A percentile compares a stretch with the other conserved stretches of the same genome.
Conservation (phyloP, 2,113 vertebrate genomes). For the Lutjanus erythropterus region DNA sequence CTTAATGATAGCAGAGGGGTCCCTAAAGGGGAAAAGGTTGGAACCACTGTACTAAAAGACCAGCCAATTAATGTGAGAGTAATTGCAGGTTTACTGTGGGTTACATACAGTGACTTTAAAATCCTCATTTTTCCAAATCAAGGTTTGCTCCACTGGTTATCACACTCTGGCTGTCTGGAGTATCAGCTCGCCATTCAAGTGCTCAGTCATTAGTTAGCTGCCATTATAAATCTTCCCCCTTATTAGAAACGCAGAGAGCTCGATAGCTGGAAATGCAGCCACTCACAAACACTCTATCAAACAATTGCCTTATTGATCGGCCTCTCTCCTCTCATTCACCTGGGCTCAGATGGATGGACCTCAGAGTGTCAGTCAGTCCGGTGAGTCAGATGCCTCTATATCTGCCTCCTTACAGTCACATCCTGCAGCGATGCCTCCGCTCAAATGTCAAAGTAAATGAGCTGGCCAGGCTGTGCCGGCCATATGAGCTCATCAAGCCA, state of each 20-base stretch:
- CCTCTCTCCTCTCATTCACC: slow-evolving; percentile 65
- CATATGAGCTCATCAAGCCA: slow-evolving; percentile 58
- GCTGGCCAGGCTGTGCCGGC: slow-evolving; percentile 57
- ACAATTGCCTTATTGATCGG: slow-evolving; percentile 65
- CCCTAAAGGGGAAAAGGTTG: no score
- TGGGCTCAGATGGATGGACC: slow-evolving; percentile 66
- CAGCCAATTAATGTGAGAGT: neutral
- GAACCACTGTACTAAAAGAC: neutral
- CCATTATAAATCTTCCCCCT: slow-evolving; percentile 73
- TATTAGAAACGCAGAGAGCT: slow-evolving; percentile 67
- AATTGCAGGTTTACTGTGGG: neutral
- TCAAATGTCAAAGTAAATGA: slow-evolving; percentile 83
- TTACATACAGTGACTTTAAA: neutral
- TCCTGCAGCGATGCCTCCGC: slow-evolving; percentile 57
- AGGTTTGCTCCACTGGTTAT: neutral
- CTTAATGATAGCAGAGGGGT: no score
- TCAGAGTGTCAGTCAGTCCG: slow-evolving; percentile 50
- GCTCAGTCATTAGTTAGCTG: slow-evolving; percentile 66
- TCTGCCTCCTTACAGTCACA: slow-evolving; percentile 51
- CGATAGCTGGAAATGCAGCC: slow-evolving; percentile 64
- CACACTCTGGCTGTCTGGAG: neutral
- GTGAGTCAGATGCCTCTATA: slow-evolving; percentile 52
- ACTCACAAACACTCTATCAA: slow-evolving; percentile 73
- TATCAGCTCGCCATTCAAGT: slow-evolving; percentile 50
- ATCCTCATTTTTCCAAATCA: neutral